Conservation (phyloP, 2,888 invertebrate genomes). For the Phytoseiulus persimilis region DNA sequence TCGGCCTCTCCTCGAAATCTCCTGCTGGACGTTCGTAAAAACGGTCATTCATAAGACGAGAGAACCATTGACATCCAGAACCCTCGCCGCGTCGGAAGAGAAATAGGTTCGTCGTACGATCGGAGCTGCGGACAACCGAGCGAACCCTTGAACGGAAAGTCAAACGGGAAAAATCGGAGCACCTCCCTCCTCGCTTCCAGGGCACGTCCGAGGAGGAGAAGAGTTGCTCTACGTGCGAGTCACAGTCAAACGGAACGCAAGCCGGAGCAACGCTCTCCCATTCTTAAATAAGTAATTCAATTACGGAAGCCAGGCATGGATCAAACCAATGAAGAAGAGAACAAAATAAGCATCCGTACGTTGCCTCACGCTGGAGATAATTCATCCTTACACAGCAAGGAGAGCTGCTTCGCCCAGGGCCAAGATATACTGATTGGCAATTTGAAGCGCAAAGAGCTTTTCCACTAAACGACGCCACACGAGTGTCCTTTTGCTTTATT, state of each 20-base stretch:
- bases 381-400: neutral
- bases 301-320: neutral
- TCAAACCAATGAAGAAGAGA: neutral
- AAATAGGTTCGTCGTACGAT: neutral
- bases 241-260: neutral
- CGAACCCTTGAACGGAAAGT: neutral
- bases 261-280: neutral
- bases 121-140: neutral
- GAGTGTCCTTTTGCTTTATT: neutral
- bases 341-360: neutral
- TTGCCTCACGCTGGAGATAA: neutral
- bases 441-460: neutral
- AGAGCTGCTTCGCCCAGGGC: neutral
- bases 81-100: no score
- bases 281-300: neutral
- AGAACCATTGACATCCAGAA: neutral
- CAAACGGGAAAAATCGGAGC: neutral
- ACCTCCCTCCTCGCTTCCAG: neutral
- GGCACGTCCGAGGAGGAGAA: neutral
- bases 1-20: neutral
- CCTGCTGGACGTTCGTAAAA: constrained; percentile 5
- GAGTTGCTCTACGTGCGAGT: neutral
- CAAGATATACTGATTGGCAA: neutral
- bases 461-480: neutral
- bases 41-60: neutral